Base-by-base conservation (phyloP, 2,797 vertebrate genomes). In the Sebastes taczanowskii region DNA sequence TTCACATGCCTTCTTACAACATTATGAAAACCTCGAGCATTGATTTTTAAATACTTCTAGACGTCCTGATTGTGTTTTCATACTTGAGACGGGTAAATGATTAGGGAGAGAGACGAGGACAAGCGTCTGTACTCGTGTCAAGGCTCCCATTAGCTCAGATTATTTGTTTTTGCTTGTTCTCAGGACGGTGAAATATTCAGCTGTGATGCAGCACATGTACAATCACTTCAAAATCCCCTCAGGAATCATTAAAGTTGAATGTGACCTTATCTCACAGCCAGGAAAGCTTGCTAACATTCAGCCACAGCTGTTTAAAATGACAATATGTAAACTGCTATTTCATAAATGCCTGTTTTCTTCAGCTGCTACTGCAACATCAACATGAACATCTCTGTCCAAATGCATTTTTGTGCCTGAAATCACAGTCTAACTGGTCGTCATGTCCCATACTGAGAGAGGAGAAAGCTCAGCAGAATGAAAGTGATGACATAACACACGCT, bases 51-150 rank as follows among this genome's bases (percentile, higher is more conserved):
- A 42, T 11, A 53, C 2, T 13, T 49, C 13, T 68, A 63, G 46
- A 66, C 14, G 2, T 85, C 46, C 14, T 65, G 53, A 80, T 79
- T 78, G 20, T 35, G 63, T 80, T 74, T 60, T 67, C 10, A 69
- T 38, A 67, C 73, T 76, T 49, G 23, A 52, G 64, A 63, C n/a
- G 2, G 74, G 81, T 52, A 34, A 68, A 74, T 55, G 5, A 71
- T 78, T 49, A 58, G 29, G 6, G 9, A 8, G 27, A 29, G 56
- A 78, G 46, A 38, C 2, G 10, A 23, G 4, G 2, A 16, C 32
- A 46, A 27, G 35, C 0, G 23, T 23, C 23, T 76, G 66, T 25
- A 8, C 7, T 58, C 27, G 18, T 27, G n/a, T 35, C 42, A 63
- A 46, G 13, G 5, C 42, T 71, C 16, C 56, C 22, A 62, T 63